Evolutionary conservation across 2,888 invertebrate genomes (phyloP), one percentile per base, ranked within the genome.

Genomic region (Calliopum simillimum): DNA sequence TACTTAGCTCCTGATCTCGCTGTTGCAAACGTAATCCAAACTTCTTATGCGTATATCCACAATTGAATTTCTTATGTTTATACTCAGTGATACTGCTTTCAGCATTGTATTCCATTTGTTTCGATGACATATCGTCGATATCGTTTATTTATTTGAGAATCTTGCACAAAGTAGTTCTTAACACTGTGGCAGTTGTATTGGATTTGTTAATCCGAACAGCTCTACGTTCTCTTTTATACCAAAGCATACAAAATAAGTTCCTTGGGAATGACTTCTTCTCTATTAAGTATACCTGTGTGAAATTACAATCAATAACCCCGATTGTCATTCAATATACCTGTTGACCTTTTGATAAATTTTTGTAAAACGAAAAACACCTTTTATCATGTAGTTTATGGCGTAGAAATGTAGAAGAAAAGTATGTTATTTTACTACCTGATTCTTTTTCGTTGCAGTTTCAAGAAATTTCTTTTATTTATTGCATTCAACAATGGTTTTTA

Each of bases 21-120:
- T 55, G 21, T n/a, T 16, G 49, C 41, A 69, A 47, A 51, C 72
- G 55, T 49, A 55, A 43, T 4, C 67, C 72, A 56, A 74, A 47
- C 21, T 74, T 72, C 53, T 73, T 73, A 21, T 73, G 73, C 2
- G 61, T 70, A 47, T 73, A 69, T 13, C 65, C 67, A 61, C n/a
- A 72, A 23, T 75, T 69, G 55, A 73, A 73, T 65, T 73, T 75
- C 46, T 73, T 71, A 43, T 75, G 71, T 1, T 66, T 47, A 46
- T 73, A 72, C 63, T 61, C 63, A 12, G 43, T 11, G 25, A 68
- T 47, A 19, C 64, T 72, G 72, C 56, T 72, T 47, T 58, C 49
- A 65, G 64, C 19, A n/a, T n/a, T n/a, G 14, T 47, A 21, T 62
- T 64, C 66, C 62, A 66, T 68, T 19, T 66, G 41, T 19, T n/a